Evolutionary conservation across 2,797 vertebrate genomes (phyloP).

Genomic region (Peromyscus aztecus): DNA sequence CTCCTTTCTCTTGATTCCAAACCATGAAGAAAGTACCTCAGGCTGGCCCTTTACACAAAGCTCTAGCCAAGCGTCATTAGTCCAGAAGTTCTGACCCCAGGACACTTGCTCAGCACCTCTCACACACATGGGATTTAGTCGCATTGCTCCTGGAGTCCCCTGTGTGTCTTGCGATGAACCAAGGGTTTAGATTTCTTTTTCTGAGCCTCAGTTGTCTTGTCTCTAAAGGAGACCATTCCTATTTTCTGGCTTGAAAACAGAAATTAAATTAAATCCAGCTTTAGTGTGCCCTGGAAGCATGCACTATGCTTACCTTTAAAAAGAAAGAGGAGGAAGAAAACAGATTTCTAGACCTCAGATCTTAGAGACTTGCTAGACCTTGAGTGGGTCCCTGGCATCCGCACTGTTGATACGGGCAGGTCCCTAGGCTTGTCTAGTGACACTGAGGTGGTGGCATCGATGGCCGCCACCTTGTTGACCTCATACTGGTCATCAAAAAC

Average conservation of each 20-base stretch:
- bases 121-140: not conserved
- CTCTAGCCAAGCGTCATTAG: too few relatives aligned
- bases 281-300: not conserved
- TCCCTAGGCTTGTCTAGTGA: not conserved
- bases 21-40: not conserved
- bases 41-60: not conserved
- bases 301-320: not conserved
- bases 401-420: too few relatives aligned
- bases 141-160: not conserved
- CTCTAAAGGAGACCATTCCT: not conserved
- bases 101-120: not conserved
- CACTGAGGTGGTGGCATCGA: not conserved
- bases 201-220: not conserved
- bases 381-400: not conserved
- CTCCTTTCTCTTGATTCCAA: not conserved
- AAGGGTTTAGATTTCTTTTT: not conserved
- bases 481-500: not conserved
- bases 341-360: too few relatives aligned
- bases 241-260: not conserved
- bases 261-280: too few relatives aligned
- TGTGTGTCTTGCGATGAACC: not conserved
- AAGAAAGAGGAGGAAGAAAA: not conserved
- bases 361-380: not conserved
- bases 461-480: not conserved
- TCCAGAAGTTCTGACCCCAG: not conserved